Evolutionary conservation across 2,888 invertebrate genomes (phyloP), one percentile per base, ranked within the genome.

Genomic region (Acronicta aceris): DNA sequence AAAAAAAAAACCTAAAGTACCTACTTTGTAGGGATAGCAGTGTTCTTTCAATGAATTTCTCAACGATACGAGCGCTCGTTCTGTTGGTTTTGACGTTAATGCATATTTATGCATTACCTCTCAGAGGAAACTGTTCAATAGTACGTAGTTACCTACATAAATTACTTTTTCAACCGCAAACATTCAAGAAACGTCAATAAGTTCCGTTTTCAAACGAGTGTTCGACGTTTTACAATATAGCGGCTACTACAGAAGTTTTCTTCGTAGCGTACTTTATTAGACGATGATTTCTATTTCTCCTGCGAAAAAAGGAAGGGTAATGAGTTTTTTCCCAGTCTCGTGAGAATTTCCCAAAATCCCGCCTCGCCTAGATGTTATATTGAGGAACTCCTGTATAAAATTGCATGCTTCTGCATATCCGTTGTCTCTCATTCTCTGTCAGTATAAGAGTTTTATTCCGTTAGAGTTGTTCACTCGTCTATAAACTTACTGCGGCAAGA

Each of bases 91-190:
- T 71, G 71, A 70, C 59, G 55, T 43, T 70, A 62, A 75, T 76
- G 62, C 64, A 71, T 66, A 74, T 74, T 71, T 71, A 77, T 77
- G 64, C 52, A 71, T 60, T 56, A 25, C 53, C 46, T 62, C 59
- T 47, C 36, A 41, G 27, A 49, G 38, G 49, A 51, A 64, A 50
- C 56, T 27, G 45, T 43, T 56, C 52, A 67, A 61, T 61, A 49
- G 2, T 38, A 7, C n/a, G 33, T 64, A 45, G 25, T 12, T 40
- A 72, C 36, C 52, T 40, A n/a, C 38, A n/a, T n/a, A n/a, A n/a
- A 38, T 38, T 38, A n/a, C 38, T 38, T 38, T 56, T 53, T 45
- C 45, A 55, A 55, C 49, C 38, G 36, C 48, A 40, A 25, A 33
- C 46, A 41, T 21, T 27, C 50, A 45, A 17, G 53, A 63, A 12